phyloP scores from a whole-genome alignment of 2,113 vertebrate species.

The Chroicocephalus ridibundus region DNA sequence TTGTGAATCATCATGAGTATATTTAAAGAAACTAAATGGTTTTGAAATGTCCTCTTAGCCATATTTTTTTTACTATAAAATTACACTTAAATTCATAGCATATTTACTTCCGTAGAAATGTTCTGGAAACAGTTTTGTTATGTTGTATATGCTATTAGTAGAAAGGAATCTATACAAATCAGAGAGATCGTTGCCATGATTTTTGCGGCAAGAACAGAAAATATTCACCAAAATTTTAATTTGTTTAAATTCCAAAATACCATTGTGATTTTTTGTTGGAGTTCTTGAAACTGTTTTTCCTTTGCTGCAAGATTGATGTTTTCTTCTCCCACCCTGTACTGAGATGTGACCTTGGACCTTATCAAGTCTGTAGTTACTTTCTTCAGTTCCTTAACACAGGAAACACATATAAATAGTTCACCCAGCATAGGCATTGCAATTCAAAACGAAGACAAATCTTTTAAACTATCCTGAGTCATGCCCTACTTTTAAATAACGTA shows the following conservation, averaged over 20 bases:
- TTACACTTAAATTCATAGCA: not conserved
- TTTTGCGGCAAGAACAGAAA: not conserved
- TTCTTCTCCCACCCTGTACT: slow-evolving; percentile 77
- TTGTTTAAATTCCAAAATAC: slow-evolving; percentile 81
- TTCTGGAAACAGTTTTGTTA: not conserved
- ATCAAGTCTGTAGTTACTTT: slow-evolving; percentile 82
- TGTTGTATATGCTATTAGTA: not conserved
- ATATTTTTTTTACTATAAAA: not conserved
- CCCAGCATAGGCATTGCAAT: slow-evolving; percentile 48
- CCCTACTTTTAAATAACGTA: slow-evolving; percentile 6
- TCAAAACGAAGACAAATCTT: slow-evolving; percentile 64
- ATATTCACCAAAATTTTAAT: slow-evolving; percentile 19
- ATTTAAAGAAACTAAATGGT: not conserved
- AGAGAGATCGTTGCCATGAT: not conserved
- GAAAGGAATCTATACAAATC: not conserved
- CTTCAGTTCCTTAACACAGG: slow-evolving; percentile 84
- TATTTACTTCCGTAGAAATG: not conserved
- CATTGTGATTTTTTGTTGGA: slow-evolving; percentile 82
- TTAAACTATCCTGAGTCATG: slow-evolving; percentile 17
- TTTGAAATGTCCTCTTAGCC: not conserved
- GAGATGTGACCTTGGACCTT: slow-evolving; percentile 80
- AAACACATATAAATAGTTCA: slow-evolving; percentile 69
- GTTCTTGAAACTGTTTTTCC: slow-evolving; percentile 83
- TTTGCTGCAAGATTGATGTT: slow-evolving; percentile 68
- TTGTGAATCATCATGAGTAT: not conserved